phyloP scores from a whole-genome alignment of 2,888 invertebrate genomes.

The Xestia xanthographa region DNA sequence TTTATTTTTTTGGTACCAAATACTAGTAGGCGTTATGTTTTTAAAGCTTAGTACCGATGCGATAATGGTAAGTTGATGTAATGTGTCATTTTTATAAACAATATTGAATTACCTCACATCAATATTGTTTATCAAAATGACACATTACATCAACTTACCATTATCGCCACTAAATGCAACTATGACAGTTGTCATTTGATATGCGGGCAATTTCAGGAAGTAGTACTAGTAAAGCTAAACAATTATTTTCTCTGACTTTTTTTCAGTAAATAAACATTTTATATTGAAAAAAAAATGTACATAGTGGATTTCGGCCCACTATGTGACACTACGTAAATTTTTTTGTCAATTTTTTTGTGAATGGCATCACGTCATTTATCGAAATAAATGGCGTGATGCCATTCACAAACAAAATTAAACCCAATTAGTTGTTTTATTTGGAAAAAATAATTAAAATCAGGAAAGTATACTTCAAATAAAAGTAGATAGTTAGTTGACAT shows the following conservation, averaged over 20 bases:
- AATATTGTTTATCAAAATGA: no score
- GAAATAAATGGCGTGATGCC: no score
- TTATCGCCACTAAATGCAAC: not conserved
- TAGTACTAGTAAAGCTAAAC: not conserved
- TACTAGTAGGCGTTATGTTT: slow-evolving; percentile 29
- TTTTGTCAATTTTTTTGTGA: no score
- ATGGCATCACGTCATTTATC: no score
- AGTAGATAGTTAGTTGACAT: not conserved
- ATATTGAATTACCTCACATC: no score
- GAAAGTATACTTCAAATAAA: not conserved
- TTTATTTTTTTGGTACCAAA: not conserved
- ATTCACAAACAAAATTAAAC: not conserved
- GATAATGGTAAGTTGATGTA: no score
- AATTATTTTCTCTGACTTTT: not conserved
- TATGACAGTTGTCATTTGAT: not conserved
- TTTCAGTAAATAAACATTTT: not conserved
- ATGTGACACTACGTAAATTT: no score
- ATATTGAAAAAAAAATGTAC: not conserved
- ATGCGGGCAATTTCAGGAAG: not conserved
- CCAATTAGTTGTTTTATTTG: not conserved
- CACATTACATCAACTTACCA: not conserved
- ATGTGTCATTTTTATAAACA: no score
- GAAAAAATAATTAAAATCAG: not conserved
- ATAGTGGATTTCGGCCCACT: no score
- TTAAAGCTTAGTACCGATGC: not conserved